Evolutionary conservation across 30 jellyfish, hydroid and myxozoan species (phyloP).

Genomic region (Aurelia coerulea): DNA sequence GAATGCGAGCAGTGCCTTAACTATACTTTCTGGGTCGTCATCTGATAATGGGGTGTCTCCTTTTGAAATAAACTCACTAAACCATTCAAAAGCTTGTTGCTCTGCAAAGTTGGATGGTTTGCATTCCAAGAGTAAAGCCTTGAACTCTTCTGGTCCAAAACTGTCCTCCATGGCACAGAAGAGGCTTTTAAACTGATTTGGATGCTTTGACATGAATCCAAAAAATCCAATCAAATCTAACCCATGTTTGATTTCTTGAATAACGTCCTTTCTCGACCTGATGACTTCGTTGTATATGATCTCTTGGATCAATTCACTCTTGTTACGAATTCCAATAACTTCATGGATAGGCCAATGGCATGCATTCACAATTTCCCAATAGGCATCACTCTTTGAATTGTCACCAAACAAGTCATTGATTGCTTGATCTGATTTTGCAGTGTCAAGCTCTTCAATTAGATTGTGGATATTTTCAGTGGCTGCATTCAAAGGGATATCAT

Average conservation of each 20-base stretch:
- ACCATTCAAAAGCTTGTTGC: constrained; percentile 25
- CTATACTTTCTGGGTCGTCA: background rate
- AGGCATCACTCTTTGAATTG: constrained; percentile 2
- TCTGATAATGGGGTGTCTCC: background rate
- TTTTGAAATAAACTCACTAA: background rate
- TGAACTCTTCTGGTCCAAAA: constrained; percentile 13
- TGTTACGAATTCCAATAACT: background rate
- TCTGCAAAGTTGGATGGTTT: constrained; percentile 18
- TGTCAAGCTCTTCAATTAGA: too few relatives aligned
- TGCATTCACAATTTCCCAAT: constrained; percentile 23
- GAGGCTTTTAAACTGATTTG: background rate
- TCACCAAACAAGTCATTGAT: constrained; percentile 9
- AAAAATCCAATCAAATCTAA: constrained; percentile 23
- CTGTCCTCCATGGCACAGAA: background rate
- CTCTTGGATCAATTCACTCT: constrained; percentile 11
- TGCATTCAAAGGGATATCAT: constrained; percentile 18
- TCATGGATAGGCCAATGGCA: constrained; percentile 30
- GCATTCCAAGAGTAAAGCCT: background rate
- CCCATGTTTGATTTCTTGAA: constrained; percentile 22
- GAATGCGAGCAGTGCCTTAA: constrained; percentile 8
- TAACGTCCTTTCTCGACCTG: background rate
- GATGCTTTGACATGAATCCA: constrained; percentile 21
- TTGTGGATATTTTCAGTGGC: constrained; percentile 18
- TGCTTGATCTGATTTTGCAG: background rate
- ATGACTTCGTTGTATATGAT: background rate